Percentiles rank a stretch among this genome's conserved stretches.
phyloP scores from a whole-genome alignment of 2,888 invertebrate species.

The Tetropium fuscum region DNA sequence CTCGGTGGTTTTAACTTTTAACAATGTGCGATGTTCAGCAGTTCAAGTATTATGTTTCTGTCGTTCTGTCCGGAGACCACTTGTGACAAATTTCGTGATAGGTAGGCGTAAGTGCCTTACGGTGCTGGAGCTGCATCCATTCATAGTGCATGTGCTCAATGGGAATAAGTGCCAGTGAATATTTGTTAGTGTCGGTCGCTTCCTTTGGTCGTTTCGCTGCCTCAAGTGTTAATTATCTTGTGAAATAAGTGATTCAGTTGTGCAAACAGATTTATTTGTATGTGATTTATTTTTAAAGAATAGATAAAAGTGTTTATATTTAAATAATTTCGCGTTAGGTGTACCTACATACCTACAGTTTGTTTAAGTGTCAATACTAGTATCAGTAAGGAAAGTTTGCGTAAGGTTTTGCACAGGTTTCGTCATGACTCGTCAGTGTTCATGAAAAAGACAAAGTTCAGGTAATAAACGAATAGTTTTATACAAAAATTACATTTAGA shows the following conservation, averaged over 20 bases:
- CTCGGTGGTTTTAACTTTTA: conserved; percentile 36
- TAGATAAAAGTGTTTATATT: conserved; percentile 15
- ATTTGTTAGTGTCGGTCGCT: background rate
- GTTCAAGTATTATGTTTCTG: conserved; percentile 33
- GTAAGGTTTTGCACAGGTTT: too few species aligned
- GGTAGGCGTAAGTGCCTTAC: too few species aligned
- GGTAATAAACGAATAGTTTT: too few species aligned
- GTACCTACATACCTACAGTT: background rate
- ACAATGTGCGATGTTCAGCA: conserved; percentile 39
- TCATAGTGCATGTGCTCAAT: conserved; percentile 6
- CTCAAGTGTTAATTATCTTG: conserved; percentile 2
- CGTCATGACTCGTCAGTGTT: too few species aligned
- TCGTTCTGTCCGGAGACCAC: conserved; percentile 11
- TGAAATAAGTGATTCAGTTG: conserved; percentile 8
- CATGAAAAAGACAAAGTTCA: too few species aligned
- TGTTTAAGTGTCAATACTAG: background rate
- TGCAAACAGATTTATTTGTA: conserved; percentile 5
- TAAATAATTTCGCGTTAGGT: conserved; percentile 4
- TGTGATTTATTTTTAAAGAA: conserved; percentile 6
- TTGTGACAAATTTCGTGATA: conserved; percentile 30
- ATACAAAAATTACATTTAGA: too few species aligned
- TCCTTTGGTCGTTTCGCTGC: background rate
- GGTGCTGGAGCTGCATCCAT: conserved; percentile 5
- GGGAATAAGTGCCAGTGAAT: background rate
- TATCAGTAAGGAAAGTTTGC: too few species aligned